Evolutionary conservation across 2,113 vertebrate species (phyloP).

Genomic region (Sorex fumeus): DNA sequence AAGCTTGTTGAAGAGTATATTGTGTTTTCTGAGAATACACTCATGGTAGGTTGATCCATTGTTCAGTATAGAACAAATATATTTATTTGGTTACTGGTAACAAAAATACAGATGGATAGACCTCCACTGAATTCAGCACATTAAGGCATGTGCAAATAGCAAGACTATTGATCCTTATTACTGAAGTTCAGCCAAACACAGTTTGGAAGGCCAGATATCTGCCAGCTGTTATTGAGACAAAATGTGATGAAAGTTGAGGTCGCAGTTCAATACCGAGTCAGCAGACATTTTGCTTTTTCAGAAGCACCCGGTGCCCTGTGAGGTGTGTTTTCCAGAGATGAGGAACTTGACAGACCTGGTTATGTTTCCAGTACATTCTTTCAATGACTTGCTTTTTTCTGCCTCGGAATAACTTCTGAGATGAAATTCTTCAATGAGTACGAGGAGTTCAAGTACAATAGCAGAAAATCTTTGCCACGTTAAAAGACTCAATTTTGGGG

Average conservation of each 20-base stretch:
- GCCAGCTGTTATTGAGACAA: background rate
- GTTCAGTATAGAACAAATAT: background rate
- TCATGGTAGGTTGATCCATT: too few species aligned
- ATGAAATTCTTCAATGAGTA: conserved; percentile 47
- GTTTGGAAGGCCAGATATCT: background rate
- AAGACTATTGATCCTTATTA: background rate
- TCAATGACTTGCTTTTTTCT: background rate
- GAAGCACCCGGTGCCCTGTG: background rate
- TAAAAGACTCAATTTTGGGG: conserved; percentile 37
- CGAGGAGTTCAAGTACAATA: conserved; percentile 9
- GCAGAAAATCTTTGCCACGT: background rate
- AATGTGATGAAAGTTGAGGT: background rate
- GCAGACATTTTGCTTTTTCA: background rate
- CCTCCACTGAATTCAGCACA: background rate
- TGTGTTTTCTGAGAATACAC: background rate
- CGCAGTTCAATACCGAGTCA: background rate
- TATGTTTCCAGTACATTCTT: background rate
- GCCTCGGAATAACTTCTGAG: conserved; percentile 42
- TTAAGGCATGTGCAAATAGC: conserved; percentile 5
- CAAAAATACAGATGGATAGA: background rate
- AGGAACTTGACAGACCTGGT: background rate
- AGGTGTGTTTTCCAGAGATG: background rate
- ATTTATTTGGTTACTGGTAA: background rate
- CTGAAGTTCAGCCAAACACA: conserved; percentile 29
- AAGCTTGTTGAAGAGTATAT: background rate